Percentiles rank a stretch among this genome's conserved stretches.
Evolutionary conservation across 1,140 invertebrate species (phyloP).

Genomic region (Drosophila parabipectinata): DNA sequence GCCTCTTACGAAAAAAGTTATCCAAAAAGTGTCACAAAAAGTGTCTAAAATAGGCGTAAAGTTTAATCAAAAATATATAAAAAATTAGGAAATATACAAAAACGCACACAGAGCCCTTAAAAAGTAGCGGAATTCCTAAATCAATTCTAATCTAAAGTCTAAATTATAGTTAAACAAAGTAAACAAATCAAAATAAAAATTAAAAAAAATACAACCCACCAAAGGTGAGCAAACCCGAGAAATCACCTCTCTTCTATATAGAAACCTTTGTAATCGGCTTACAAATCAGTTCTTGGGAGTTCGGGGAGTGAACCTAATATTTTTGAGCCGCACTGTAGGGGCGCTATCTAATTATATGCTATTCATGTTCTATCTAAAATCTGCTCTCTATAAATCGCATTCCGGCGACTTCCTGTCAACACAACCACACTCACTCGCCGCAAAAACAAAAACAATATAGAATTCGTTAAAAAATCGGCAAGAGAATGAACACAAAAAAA

Average conservation of each 20-base stretch:
- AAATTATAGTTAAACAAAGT: conserved; percentile 35
- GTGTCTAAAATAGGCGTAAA: conserved; percentile 38
- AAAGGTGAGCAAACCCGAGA: conserved; percentile 50
- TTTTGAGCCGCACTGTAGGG: conserved; percentile 15
- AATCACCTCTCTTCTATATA: too few species aligned
- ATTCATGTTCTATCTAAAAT: conserved; percentile 48
- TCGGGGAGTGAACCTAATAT: conserved; percentile 1
- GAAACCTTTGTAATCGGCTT: conserved; percentile 2
- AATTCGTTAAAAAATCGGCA: conserved; percentile 22
- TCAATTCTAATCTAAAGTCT: conserved; percentile 55
- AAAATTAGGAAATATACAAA: conserved; percentile 53
- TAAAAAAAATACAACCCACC: conserved; percentile 5
- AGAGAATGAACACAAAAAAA: conserved; percentile 6
- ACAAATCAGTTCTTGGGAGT: not conserved
- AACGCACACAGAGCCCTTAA: conserved; percentile 31
- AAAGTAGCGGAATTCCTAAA: conserved; percentile 71
- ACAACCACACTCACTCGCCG: conserved; percentile 12
- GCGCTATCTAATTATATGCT: conserved; percentile 46
- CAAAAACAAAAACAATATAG: conserved; percentile 44
- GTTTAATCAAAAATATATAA: conserved; percentile 9
- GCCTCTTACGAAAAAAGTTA: conserved; percentile 27
- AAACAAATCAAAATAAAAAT: conserved; percentile 15
- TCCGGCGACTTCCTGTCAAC: conserved; percentile 77
- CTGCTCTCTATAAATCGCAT: conserved; percentile 62
- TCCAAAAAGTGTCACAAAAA: conserved; percentile 30